These are phyloP conservation scores for Halichoeres trimaculatus DNA, from an alignment of 2,113 vertebrate genomes.

Conservation along the genomic window DNA sequence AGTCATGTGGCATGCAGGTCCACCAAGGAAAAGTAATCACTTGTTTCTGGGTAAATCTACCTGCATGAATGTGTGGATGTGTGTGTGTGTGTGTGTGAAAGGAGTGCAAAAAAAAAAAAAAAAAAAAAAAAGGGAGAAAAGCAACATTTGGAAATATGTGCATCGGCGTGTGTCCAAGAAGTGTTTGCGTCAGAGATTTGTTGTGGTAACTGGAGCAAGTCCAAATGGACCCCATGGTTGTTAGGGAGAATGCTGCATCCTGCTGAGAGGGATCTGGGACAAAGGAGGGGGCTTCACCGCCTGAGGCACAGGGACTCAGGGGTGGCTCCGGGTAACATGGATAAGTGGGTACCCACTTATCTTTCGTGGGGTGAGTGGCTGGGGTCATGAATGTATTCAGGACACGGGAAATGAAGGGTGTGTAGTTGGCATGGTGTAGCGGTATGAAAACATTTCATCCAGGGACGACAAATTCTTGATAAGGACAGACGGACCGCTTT, in stretches of 20 bases:
- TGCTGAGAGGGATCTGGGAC: constrained; percentile 74
- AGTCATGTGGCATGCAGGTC: constrained; percentile 34
- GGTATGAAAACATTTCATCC: constrained; percentile 5
- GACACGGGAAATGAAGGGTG: constrained; percentile 51
- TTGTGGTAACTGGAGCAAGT: constrained; percentile 70
- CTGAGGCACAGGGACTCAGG: constrained; percentile 44
- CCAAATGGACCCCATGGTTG: constrained; percentile 67
- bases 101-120: background rate
- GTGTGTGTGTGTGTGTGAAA: background rate
- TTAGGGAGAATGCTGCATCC: constrained; percentile 67
- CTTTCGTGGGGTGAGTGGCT: constrained; percentile 44
- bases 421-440: background rate
- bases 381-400: constrained; percentile 63
- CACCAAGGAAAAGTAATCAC: constrained; percentile 6
- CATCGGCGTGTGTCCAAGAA: constrained; percentile 14
- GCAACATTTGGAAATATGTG: background rate
- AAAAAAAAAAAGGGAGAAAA: background rate
- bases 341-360: constrained; percentile 66
- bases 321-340: constrained; percentile 52
- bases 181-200: constrained; percentile 41
- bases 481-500: background rate
- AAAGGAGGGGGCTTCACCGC: constrained; percentile 57
- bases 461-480: background rate
- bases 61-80: background rate
- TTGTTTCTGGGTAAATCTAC: constrained; percentile 1